Percentiles rank a stretch among this genome's conserved stretches.
Conservation (phyloP, 1,140 invertebrate genomes). For the Galendromus occidentalis region DNA sequence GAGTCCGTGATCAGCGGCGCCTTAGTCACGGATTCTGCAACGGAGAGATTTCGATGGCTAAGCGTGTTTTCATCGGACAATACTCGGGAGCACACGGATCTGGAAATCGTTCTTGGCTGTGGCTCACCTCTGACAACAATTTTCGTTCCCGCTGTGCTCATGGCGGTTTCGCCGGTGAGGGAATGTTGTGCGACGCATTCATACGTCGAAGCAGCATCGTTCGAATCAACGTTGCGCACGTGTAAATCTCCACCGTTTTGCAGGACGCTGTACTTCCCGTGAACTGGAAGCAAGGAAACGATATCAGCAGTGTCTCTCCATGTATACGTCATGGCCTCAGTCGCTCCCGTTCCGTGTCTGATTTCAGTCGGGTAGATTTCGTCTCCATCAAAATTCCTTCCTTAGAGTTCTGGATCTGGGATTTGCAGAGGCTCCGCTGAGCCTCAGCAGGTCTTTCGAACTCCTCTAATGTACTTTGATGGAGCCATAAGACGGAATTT, state of each 20-base stretch:
- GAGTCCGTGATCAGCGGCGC: conserved; percentile 22
- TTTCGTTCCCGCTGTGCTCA: conserved; percentile 17
- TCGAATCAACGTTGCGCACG: conserved; percentile 19
- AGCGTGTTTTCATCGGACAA: neutral
- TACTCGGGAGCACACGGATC: neutral
- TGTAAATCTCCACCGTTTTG: conserved; percentile 30
- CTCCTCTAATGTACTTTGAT: too few relatives aligned
- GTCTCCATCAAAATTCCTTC: too few relatives aligned
- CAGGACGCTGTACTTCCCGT: neutral
- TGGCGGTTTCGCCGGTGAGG: conserved; percentile 19
- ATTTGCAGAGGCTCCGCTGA: too few relatives aligned
- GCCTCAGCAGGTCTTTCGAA: too few relatives aligned
- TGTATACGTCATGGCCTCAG: too few relatives aligned
- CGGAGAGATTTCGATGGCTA: neutral
- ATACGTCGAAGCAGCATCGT: conserved; percentile 16
- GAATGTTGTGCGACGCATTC: conserved; percentile 19
- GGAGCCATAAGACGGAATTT: too few relatives aligned
- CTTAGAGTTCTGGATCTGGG: too few relatives aligned
- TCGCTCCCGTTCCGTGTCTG: too few relatives aligned
- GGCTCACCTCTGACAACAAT: conserved; percentile 21
- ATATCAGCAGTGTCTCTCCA: too few relatives aligned
- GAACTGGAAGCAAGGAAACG: neutral
- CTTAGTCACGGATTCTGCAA: conserved; percentile 1
- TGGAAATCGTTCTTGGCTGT: neutral
- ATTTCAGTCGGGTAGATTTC: too few relatives aligned